phyloP scores from a whole-genome alignment of 2,888 invertebrate species.

The Acleris literana region DNA sequence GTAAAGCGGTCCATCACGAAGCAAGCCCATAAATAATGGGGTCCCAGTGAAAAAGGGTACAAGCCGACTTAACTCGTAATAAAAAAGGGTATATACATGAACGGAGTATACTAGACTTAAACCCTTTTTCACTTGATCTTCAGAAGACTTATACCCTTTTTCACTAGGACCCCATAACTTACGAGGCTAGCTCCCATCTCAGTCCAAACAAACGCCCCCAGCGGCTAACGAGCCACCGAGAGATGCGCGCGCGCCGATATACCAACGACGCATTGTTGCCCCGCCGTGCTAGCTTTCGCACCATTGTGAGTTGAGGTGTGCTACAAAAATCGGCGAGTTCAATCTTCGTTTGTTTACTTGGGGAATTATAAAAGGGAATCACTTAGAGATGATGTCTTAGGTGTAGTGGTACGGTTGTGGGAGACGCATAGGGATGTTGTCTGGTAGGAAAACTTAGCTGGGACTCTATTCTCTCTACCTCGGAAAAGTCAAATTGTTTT shows the following conservation, averaged over 20 bases:
- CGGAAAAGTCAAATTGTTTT: too few species aligned
- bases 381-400: too few species aligned
- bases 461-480: too few species aligned
- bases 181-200: slow-evolving; percentile 60
- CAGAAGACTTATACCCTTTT: too few species aligned
- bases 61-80: too few species aligned
- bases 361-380: slow-evolving; percentile 49
- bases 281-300: slow-evolving; percentile 80
- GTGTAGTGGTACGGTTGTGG: too few species aligned
- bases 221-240: slow-evolving; percentile 77
- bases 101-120: too few species aligned
- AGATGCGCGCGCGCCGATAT: slow-evolving; percentile 76
- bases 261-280: slow-evolving; percentile 77
- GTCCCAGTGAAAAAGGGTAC: too few species aligned
- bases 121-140: too few species aligned
- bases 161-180: slow-evolving; percentile 45
- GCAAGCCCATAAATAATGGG: slow-evolving; percentile 38
- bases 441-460: too few species aligned
- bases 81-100: too few species aligned
- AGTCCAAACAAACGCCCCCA: slow-evolving; percentile 74
- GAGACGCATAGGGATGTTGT: too few species aligned
- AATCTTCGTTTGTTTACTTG: slow-evolving; percentile 80
- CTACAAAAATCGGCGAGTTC: slow-evolving; percentile 68
- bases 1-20: slow-evolving; percentile 57
- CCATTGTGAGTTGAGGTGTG: slow-evolving; percentile 76